Evolutionary conservation across 2,113 vertebrate genomes (phyloP).

Genomic region (Cyanoderma ruficeps): DNA sequence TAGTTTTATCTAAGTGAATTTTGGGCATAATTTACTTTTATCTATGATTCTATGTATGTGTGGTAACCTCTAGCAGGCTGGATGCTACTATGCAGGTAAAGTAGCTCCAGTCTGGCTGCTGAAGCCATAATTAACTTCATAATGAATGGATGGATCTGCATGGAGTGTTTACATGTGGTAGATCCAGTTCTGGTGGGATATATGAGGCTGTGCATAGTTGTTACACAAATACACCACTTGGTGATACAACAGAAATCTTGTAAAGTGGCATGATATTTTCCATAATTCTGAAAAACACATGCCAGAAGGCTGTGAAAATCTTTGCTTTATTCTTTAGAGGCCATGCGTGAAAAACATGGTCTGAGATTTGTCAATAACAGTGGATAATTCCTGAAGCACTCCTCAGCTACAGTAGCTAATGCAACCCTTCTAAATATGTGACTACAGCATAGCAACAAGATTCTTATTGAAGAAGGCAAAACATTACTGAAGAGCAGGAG

Average conservation of each 20-base stretch:
- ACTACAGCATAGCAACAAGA: neutral
- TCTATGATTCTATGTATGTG: neutral
- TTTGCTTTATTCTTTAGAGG: neutral
- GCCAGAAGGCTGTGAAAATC: neutral
- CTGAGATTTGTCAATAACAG: neutral
- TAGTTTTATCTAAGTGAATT: neutral
- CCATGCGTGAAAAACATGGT: neutral
- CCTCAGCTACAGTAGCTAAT: neutral
- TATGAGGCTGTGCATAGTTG: neutral
- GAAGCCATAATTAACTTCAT: neutral
- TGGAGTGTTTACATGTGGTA: neutral
- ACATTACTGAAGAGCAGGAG: neutral
- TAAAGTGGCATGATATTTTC: neutral
- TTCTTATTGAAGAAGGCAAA: neutral
- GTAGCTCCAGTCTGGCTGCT: neutral
- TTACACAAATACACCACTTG: neutral
- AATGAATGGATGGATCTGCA: neutral
- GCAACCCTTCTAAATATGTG: neutral
- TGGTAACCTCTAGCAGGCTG: neutral
- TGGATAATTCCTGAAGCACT: neutral
- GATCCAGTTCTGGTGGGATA: neutral
- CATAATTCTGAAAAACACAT: neutral
- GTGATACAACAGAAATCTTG: fast-evolving
- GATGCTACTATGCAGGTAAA: neutral
- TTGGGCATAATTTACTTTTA: neutral